Conservation (phyloP, 2,113 vertebrate genomes). For the Chionis minor region DNA sequence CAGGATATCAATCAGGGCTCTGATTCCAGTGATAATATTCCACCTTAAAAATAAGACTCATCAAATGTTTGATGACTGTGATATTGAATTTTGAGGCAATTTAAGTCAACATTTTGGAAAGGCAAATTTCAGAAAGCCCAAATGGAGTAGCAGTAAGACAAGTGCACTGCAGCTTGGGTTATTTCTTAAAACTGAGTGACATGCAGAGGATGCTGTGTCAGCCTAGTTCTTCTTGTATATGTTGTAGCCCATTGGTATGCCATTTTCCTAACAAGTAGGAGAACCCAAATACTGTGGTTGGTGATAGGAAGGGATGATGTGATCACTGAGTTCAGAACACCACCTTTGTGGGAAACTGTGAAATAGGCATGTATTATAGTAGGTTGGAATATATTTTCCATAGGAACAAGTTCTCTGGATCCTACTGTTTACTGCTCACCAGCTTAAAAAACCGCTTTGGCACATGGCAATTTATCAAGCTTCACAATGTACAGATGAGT, state of each 20-base stretch:
- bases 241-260: background rate
- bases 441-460: background rate
- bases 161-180: background rate
- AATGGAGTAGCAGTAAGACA: background rate
- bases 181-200: background rate
- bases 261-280: background rate
- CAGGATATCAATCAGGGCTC: background rate
- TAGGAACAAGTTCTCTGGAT: background rate
- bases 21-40: background rate
- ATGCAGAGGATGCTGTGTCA: background rate
- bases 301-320: background rate
- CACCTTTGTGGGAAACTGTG: background rate
- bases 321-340: background rate
- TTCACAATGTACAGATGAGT: background rate
- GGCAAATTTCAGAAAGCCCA: background rate
- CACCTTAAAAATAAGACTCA: background rate
- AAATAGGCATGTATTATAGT: background rate
- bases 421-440: background rate
- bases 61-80: background rate
- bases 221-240: background rate
- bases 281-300: background rate
- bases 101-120: background rate
- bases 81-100: background rate
- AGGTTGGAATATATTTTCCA: background rate
- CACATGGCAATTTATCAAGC: background rate